Base-by-base conservation (phyloP, 92 coral and sea anemone genomes). In the Nematostella vectensis region DNA sequence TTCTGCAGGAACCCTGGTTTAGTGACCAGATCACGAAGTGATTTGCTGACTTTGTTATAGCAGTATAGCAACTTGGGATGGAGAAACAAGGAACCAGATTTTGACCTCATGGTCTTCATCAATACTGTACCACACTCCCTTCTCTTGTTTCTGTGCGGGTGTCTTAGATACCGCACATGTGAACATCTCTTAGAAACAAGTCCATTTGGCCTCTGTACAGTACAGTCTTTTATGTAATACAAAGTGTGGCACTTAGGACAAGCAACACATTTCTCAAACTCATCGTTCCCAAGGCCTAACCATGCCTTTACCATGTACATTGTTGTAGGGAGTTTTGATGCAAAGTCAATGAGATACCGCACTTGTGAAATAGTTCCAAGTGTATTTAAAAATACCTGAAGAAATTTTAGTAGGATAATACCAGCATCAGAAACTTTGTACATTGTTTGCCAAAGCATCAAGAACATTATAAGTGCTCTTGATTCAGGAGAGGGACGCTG, bases 41-140 rank as follows among this genome's bases (percentile, higher is more conserved):
- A 55, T 33, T 65, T 63, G n/a, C 6, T 44, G 27, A 65, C 0
- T 42, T 43, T 65, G 6, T 43, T 55, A 27, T 31, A 40, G 63
- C 72, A 65, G 43, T 65, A 65, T 20, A 44, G 16, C 21, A 30
- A 9, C 22, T 20, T 36, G 1, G 55, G 72, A 1, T 51, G 30
- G 12, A 67, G 48, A 36, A n/a, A 67, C 2, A 29, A 13, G 18
- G 28, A 12, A 12, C 72, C 72, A 55, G 3, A 21, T 29, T 56
- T 66, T 31, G 72, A 42, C 25, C 72, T 55, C 65, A 54, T 66
- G 2, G 0, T 31, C 36, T 58, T 68, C 38, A 59, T 21, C 27
- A 68, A 40, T 0, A 58, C n/a, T 25, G 56, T 30, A 2, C 74
- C 74, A 67, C 74, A 67, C 40, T 48, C 47, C 16, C 62, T 28